A percentile compares a stretch with the other conserved stretches of the same genome.
Evolutionary conservation across 2,797 vertebrate genomes (phyloP).

Genomic region (Typhlichthys eigenmanni): DNA sequence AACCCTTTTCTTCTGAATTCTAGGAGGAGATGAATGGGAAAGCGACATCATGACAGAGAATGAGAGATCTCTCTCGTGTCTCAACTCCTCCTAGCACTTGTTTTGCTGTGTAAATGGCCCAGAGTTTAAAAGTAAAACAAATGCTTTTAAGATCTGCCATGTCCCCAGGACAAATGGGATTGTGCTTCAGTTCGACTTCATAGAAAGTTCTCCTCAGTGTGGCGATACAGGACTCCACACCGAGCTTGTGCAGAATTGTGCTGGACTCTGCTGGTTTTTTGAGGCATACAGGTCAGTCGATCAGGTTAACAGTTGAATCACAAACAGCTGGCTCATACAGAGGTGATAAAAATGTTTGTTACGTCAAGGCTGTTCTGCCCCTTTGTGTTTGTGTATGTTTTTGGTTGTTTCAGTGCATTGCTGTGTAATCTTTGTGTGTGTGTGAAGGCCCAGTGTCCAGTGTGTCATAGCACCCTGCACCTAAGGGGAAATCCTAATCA

Average conservation of each 20-base stretch:
- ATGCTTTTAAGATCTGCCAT: background rate
- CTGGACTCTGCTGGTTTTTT: conserved; percentile 48
- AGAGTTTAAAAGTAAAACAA: conserved; percentile 4
- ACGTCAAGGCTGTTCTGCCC: background rate
- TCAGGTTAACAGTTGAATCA: conserved; percentile 26
- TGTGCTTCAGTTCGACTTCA: conserved; percentile 49
- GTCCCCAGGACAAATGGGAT: conserved; percentile 30
- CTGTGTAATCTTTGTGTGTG: conserved; percentile 8
- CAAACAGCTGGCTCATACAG: conserved; percentile 26
- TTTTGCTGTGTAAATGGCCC: too few species aligned
- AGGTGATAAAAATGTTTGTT: background rate
- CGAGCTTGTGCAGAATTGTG: conserved; percentile 29
- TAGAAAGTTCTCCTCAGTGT: conserved; percentile 33
- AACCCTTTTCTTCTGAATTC: background rate
- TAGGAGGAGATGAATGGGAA: background rate
- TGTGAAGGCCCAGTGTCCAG: background rate
- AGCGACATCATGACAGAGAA: background rate
- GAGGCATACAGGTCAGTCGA: conserved; percentile 8
- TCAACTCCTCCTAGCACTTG: background rate
- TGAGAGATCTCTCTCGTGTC: background rate
- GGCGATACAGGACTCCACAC: conserved; percentile 19
- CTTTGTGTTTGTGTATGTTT: conserved; percentile 1
- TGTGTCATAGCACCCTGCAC: conserved; percentile 15
- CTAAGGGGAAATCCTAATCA: conserved; percentile 12
- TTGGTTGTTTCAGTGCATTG: background rate